Base-by-base conservation (phyloP, 2,797 vertebrate genomes). In the Danio albolineatus region DNA sequence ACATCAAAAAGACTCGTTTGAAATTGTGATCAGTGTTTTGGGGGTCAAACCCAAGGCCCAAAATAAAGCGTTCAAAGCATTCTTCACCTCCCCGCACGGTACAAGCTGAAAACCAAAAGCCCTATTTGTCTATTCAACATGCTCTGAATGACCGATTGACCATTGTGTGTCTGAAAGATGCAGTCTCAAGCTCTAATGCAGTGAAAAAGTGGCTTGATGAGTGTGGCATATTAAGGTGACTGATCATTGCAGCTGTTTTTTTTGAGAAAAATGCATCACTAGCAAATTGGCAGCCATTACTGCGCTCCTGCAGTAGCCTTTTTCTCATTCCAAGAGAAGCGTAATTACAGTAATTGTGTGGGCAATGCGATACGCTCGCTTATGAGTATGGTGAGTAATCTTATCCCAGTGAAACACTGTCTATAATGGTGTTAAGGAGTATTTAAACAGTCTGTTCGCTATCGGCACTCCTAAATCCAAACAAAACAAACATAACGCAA, bases 11-110 rank as follows among this genome's bases (percentile, higher is more conserved):
- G 36, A 53, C 82, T 84, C 83, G 86, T 89, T 87, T 85, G 81
- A 89, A 90, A 88, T 84, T 43, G 60, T 70, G 76, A 85, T 85
- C 51, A 69, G 59, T 61, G 73, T 75, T 85, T 80, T 85, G 39
- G 51, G 65, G 71, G 77, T 79, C 72, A 64, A 70, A 73, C 28
- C 2, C 72, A 79, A 79, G 48, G 76, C 75, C 38, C 36, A 51
- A 64, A 64, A 38, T 28, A 36, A 14, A 56, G 39, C 39, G 7
- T 70, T 81, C 39, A 81, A 76, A 72, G 73, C 39, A 10, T 36
- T 73, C 16, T 61, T 36, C 12, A 14, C 21, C 6, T 46, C 56
- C 38, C 8, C 36, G 13, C 41, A 2, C 38, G 16, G 51, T 38
- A 48, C 62, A 76, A 54, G 38, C 4, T 16, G 16, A 48, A 67